phyloP scores from a whole-genome alignment of 2,888 invertebrate species.

The Eupithecia vulgata region DNA sequence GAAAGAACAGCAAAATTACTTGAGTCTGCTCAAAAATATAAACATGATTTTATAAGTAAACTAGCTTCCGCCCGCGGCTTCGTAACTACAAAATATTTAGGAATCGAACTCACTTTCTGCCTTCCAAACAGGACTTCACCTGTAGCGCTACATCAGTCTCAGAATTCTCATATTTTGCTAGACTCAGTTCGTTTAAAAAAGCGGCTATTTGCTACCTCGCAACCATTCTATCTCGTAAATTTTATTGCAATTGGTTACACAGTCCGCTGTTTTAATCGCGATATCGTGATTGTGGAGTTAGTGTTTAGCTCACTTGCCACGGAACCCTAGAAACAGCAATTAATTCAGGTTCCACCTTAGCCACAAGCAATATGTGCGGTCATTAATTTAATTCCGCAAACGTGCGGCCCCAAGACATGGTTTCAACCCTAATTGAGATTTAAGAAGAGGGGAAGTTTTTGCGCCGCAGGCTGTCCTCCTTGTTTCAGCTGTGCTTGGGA shows the following conservation, averaged over 20 bases:
- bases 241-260: background rate
- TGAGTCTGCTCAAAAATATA: background rate
- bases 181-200: background rate
- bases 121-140: background rate
- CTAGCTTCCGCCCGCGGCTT: no score
- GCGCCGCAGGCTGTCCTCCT: conserved; percentile 54
- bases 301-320: background rate
- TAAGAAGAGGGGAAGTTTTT: conserved; percentile 77
- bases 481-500: conserved; percentile 16
- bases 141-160: background rate
- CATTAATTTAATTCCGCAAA: conserved; percentile 84
- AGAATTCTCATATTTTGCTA: background rate
- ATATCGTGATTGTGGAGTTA: background rate
- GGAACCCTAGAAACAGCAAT: conserved; percentile 36
- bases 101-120: background rate
- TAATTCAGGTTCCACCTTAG: conserved; percentile 44
- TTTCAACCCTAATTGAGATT: conserved; percentile 84
- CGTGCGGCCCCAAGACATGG: conserved; percentile 79
- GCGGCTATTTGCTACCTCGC: background rate
- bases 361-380: conserved; percentile 77
- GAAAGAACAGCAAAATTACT: background rate
- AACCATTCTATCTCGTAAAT: background rate
- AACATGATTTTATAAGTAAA: background rate
- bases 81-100: background rate
- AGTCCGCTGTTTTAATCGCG: background rate